Evolutionary conservation across 2,113 vertebrate genomes (phyloP).

Genomic region (Ammodytes marinus): DNA sequence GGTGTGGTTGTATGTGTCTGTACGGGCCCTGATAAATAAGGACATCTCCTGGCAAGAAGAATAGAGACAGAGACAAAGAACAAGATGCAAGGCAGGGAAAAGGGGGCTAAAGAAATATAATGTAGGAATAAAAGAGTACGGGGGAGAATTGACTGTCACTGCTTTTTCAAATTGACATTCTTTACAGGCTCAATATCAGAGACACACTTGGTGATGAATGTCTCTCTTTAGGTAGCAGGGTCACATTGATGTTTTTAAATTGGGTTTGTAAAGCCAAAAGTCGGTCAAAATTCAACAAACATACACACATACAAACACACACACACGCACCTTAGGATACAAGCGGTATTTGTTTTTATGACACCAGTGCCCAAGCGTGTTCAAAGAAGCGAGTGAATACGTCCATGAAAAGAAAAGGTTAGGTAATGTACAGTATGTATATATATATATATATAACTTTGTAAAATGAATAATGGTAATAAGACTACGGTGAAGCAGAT

Average conservation of each 20-base stretch:
- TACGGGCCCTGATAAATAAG: conserved; percentile 69
- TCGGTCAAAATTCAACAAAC: not conserved
- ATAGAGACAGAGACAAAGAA: conserved; percentile 43
- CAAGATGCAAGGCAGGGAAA: not conserved
- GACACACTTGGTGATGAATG: not conserved
- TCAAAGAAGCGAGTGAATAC: too few species aligned
- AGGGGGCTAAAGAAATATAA: not conserved
- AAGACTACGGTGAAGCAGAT: too few species aligned
- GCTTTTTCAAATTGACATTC: conserved; percentile 8
- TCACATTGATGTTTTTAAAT: not conserved
- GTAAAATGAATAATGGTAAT: too few species aligned
- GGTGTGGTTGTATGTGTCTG: conserved; percentile 76
- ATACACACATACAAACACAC: not conserved
- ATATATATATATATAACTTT: too few species aligned
- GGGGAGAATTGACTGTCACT: not conserved
- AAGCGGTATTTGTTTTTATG: too few species aligned
- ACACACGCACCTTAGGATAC: too few species aligned
- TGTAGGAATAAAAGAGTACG: conserved; percentile 17
- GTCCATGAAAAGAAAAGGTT: too few species aligned
- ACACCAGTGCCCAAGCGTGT: too few species aligned
- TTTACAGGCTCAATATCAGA: conserved; percentile 5
- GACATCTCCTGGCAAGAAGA: conserved; percentile 57
- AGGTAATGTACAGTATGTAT: too few species aligned
- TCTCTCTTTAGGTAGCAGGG: not conserved
- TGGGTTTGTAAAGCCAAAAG: not conserved